These are phyloP conservation scores for Myotis yumanensis DNA, from an alignment of 2,113 vertebrate species.

Conservation along the genomic window DNA sequence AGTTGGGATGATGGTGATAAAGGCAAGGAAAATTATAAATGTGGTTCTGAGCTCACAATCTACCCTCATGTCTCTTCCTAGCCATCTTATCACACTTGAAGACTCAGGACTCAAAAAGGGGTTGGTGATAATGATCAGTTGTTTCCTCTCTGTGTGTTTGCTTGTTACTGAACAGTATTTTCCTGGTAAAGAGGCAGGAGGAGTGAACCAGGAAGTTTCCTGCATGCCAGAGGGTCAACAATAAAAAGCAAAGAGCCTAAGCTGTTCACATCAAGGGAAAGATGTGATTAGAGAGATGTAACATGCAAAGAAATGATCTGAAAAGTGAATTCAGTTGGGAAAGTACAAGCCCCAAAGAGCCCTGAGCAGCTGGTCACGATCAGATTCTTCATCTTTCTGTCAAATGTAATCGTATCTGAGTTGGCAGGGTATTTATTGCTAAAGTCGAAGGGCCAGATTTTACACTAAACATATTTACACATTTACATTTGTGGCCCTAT, in stretches of 20 bases:
- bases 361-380: slow-evolving; percentile 65
- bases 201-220: slow-evolving; percentile 42
- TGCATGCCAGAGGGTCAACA: slow-evolving; percentile 3
- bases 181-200: slow-evolving; percentile 15
- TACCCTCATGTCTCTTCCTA: not conserved
- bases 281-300: slow-evolving; percentile 58
- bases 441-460: slow-evolving; percentile 72
- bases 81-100: not conserved
- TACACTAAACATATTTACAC: slow-evolving; percentile 82
- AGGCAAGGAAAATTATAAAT: not conserved
- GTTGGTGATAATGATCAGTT: not conserved
- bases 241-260: not conserved
- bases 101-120: not conserved
- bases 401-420: slow-evolving; percentile 69
- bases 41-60: not conserved
- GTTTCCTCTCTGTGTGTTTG: not conserved
- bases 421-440: slow-evolving; percentile 73
- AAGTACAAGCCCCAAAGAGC: slow-evolving; percentile 48
- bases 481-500: slow-evolving; percentile 75
- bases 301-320: slow-evolving; percentile 51
- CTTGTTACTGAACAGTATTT: slow-evolving; percentile 1
- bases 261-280: not conserved
- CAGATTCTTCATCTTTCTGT: slow-evolving; percentile 76
- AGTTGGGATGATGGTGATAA: not conserved
- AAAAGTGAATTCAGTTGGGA: slow-evolving; percentile 63